Evolutionary conservation across 2,888 invertebrate genomes (phyloP).

Genomic region (Branchellion lobata): DNA sequence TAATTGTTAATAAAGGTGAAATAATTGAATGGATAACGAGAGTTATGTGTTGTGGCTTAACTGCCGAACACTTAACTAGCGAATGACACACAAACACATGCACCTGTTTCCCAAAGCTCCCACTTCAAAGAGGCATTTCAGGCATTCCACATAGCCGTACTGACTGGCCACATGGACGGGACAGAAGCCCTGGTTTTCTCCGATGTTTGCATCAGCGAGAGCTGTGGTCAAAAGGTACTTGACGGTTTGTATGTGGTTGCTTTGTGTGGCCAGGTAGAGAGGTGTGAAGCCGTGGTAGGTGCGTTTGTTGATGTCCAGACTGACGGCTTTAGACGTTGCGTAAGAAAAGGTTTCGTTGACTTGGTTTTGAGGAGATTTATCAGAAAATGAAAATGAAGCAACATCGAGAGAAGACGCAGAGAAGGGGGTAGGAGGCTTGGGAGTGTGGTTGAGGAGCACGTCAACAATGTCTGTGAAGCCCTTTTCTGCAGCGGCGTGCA

Average conservation of each 20-base stretch:
- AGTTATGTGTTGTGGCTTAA: no score
- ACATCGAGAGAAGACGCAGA: background rate
- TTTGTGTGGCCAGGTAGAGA: conserved; percentile 50
- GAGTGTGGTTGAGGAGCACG: conserved; percentile 46
- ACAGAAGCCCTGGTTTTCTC: conserved; percentile 51
- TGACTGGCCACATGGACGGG: conserved; percentile 51
- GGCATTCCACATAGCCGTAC: conserved; percentile 45
- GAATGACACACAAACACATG: no score
- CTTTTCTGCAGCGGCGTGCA: conserved; percentile 52
- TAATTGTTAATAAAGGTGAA: no score
- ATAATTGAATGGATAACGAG: no score
- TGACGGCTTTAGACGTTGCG: background rate
- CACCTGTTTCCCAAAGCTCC: conserved; percentile 41
- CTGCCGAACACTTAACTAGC: no score
- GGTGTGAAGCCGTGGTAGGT: conserved; percentile 53
- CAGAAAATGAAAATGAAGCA: no score
- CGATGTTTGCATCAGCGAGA: conserved; percentile 50
- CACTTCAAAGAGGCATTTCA: conserved; percentile 45
- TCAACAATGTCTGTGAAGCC: conserved; percentile 49
- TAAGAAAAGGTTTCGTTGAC: no score
- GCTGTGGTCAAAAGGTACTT: conserved; percentile 42
- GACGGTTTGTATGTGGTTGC: conserved; percentile 47
- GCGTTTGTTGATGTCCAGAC: conserved; percentile 49
- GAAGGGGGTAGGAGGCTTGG: background rate
- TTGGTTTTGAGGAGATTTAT: no score